Percentiles rank a stretch among this genome's conserved stretches.
Evolutionary conservation across 2,113 vertebrate species (phyloP).

Genomic region (Ptychochromis oligacanthus): DNA sequence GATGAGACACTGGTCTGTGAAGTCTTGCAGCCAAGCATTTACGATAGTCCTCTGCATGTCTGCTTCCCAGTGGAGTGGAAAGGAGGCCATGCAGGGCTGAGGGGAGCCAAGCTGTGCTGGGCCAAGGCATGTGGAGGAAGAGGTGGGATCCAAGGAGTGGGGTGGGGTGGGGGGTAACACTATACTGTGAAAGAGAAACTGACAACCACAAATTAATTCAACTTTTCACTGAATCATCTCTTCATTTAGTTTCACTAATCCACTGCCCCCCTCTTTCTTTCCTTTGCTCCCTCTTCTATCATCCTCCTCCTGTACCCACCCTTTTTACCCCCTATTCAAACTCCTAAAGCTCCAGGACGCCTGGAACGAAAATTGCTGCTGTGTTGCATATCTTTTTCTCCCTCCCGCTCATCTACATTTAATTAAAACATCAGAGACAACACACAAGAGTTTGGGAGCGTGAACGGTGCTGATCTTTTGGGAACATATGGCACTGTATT

Average conservation of each 20-base stretch:
- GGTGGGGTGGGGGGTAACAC: constrained; percentile 50
- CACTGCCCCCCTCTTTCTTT: not conserved
- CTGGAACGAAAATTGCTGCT: constrained; percentile 51
- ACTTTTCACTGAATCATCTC: constrained; percentile 65
- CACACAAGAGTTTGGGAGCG: constrained; percentile 25
- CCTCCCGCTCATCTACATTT: constrained; percentile 63
- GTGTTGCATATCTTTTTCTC: constrained; percentile 40
- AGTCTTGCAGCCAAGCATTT: constrained; percentile 69
- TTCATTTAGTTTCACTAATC: constrained; percentile 69
- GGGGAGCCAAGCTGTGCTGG: constrained; percentile 47
- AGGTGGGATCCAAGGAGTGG: constrained; percentile 40
- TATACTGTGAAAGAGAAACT: constrained; percentile 62
- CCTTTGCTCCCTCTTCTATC: not conserved
- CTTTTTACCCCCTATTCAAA: constrained; percentile 13
- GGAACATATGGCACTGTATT: constrained; percentile 45
- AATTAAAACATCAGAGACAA: constrained; percentile 74
- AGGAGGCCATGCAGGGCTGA: constrained; percentile 45
- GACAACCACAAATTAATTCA: constrained; percentile 69
- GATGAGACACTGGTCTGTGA: constrained; percentile 57
- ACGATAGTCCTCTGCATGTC: constrained; percentile 65
- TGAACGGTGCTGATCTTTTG: constrained; percentile 47
- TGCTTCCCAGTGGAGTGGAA: constrained; percentile 72
- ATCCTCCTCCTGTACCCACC: not conserved
- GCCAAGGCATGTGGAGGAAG: constrained; percentile 58
- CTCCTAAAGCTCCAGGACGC: constrained; percentile 38